Conservation (phyloP, 2,888 invertebrate species). For the Perdita meconis region DNA sequence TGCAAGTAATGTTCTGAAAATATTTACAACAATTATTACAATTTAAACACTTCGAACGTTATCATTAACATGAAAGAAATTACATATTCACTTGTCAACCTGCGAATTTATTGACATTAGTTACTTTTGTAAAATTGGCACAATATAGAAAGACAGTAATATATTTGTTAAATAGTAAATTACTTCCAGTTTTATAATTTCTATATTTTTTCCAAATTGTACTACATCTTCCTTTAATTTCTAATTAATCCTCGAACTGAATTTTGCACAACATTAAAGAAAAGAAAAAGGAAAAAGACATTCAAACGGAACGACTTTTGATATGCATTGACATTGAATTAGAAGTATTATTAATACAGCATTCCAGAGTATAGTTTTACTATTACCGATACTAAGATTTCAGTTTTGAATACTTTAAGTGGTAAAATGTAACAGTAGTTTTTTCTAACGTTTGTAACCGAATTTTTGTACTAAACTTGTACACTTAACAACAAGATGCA, state of each 20-base stretch:
- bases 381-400: conserved; percentile 46
- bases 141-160: conserved; percentile 14
- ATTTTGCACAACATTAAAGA: conserved; percentile 57
- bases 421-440: conserved; percentile 39
- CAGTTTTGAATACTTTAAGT: conserved; percentile 51
- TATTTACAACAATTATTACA: conserved; percentile 8
- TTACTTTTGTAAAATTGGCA: conserved; percentile 35
- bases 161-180: conserved; percentile 17
- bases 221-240: conserved; percentile 44
- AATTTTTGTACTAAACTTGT: conserved; percentile 56
- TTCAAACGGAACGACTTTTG: conserved; percentile 42
- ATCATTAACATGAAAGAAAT: not conserved
- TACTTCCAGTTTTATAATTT: conserved; percentile 22
- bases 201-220: conserved; percentile 18
- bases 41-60: not conserved
- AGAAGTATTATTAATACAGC: conserved; percentile 66
- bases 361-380: conserved; percentile 65
- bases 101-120: conserved; percentile 17
- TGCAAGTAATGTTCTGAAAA: conserved; percentile 41
- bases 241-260: conserved; percentile 36
- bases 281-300: conserved; percentile 38
- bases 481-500: conserved; percentile 39
- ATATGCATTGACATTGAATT: conserved; percentile 48
- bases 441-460: conserved; percentile 58
- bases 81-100: conserved; percentile 7